Percentiles rank a stretch among this genome's conserved stretches.
These are phyloP conservation scores for Hoplostethus mediterraneus DNA, from an alignment of 2,797 vertebrate species.

Conservation along the genomic window DNA sequence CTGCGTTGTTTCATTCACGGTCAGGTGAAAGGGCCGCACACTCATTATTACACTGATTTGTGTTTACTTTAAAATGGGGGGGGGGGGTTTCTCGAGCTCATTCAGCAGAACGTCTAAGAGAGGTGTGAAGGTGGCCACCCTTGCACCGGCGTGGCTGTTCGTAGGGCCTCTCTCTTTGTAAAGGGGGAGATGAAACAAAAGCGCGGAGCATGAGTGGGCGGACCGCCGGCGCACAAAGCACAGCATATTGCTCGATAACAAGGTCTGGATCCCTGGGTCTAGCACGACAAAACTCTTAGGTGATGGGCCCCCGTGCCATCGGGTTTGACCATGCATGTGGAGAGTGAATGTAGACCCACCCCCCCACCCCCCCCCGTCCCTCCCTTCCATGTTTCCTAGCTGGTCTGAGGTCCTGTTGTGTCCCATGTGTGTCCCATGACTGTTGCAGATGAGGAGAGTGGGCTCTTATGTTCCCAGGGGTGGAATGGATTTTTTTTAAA, in stretches of 20 bases:
- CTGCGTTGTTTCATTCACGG: conserved; percentile 20
- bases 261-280: conserved; percentile 45
- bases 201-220: conserved; percentile 48
- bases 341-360: conserved; percentile 22
- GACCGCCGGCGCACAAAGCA: conserved; percentile 60
- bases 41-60: conserved; percentile 31
- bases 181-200: conserved; percentile 66
- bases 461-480: background rate
- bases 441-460: conserved; percentile 17
- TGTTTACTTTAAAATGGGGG: conserved; percentile 51
- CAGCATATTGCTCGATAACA: conserved; percentile 69
- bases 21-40: conserved; percentile 31
- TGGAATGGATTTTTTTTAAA: no score
- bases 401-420: conserved; percentile 33
- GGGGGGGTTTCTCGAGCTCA: conserved; percentile 57
- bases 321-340: conserved; percentile 32
- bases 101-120: conserved; percentile 56
- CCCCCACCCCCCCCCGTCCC: background rate
- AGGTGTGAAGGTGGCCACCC: conserved; percentile 73
- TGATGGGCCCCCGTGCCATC: conserved; percentile 44
- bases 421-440: conserved; percentile 22
- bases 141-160: conserved; percentile 40
- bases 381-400: conserved; percentile 25
- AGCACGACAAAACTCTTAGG: conserved; percentile 52
- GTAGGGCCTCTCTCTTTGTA: conserved; percentile 71